These are phyloP conservation scores for Drosophila picticornis DNA, from an alignment of 2,888 invertebrate species.

Conservation along the genomic window DNA sequence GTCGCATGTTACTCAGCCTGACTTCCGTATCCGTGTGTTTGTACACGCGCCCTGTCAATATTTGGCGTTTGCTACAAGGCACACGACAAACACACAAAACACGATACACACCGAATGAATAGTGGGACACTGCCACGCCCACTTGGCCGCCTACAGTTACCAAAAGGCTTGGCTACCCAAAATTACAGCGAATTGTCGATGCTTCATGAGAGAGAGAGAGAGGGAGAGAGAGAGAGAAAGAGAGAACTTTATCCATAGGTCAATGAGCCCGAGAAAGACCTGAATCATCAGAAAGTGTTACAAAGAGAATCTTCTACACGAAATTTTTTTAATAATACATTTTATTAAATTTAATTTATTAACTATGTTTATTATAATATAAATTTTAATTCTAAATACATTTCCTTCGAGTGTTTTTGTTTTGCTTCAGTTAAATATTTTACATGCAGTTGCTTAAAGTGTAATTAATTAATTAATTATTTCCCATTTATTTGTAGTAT, in stretches of 20 bases:
- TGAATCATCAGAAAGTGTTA: not conserved
- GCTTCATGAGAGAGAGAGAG: not conserved
- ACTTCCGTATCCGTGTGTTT: conserved; percentile 74
- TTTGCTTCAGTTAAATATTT: conserved; percentile 68
- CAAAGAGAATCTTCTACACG: not conserved
- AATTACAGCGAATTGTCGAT: conserved; percentile 45
- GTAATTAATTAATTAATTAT: conserved; percentile 48
- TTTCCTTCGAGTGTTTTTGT: conserved; percentile 45
- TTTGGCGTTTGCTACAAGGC: conserved; percentile 74
- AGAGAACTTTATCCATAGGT: conserved; percentile 11
- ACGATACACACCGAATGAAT: conserved; percentile 18
- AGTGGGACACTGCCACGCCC: conserved; percentile 33
- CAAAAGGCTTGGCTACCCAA: conserved; percentile 64
- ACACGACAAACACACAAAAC: conserved; percentile 46
- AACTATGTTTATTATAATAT: conserved; percentile 64
- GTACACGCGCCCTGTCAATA: conserved; percentile 77
- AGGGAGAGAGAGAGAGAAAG: not conserved
- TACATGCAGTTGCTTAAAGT: conserved; percentile 77
- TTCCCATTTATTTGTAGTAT: conserved; percentile 52
- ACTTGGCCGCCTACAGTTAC: conserved; percentile 31
- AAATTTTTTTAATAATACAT: conserved; percentile 73
- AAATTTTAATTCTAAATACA: conserved; percentile 59
- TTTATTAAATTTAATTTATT: conserved; percentile 82
- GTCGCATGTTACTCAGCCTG: conserved; percentile 71
- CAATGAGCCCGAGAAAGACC: conserved; percentile 22